phyloP scores from a whole-genome alignment of 2,797 vertebrate species.

The Crocodylus rhombifer region DNA sequence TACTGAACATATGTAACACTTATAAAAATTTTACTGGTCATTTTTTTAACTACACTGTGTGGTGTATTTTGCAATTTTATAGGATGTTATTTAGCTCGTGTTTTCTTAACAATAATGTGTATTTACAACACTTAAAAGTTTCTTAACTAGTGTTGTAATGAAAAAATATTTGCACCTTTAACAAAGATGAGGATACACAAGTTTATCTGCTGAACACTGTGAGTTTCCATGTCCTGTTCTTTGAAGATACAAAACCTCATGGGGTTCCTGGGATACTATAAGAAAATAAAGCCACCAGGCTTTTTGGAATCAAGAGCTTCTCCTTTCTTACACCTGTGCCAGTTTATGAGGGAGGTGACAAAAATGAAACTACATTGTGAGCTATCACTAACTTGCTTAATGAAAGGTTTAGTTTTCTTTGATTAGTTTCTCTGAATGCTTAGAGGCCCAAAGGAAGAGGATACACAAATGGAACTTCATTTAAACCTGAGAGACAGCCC shows the following conservation, averaged over 20 bases:
- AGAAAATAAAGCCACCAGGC: conserved; percentile 61
- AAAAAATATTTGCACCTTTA: conserved; percentile 43
- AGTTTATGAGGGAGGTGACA: not conserved
- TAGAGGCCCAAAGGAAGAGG: not conserved
- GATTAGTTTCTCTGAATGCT: conserved; percentile 40
- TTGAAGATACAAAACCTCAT: conserved; percentile 50
- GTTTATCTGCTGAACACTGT: conserved; percentile 58
- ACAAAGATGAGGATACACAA: conserved; percentile 45
- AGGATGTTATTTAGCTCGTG: conserved; percentile 48
- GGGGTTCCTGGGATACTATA: conserved; percentile 56
- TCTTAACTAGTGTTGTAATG: not conserved
- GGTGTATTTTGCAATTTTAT: conserved; percentile 58
- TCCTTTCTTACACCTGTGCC: conserved; percentile 40
- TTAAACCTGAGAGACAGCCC: not conserved
- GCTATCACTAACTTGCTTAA: conserved; percentile 41
- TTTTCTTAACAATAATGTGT: conserved; percentile 7
- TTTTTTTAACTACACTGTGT: conserved; percentile 1
- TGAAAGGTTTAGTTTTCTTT: conserved; percentile 33
- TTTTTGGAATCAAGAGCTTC: conserved; percentile 33
- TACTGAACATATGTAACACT: conserved; percentile 69
- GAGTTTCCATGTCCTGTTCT: conserved; percentile 67
- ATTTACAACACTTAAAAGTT: conserved; percentile 54
- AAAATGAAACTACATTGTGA: conserved; percentile 52
- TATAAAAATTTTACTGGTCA: conserved; percentile 27
- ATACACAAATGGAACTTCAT: not conserved